Conservation (phyloP, 1,140 invertebrate genomes). For the Nylanderia fulva region DNA sequence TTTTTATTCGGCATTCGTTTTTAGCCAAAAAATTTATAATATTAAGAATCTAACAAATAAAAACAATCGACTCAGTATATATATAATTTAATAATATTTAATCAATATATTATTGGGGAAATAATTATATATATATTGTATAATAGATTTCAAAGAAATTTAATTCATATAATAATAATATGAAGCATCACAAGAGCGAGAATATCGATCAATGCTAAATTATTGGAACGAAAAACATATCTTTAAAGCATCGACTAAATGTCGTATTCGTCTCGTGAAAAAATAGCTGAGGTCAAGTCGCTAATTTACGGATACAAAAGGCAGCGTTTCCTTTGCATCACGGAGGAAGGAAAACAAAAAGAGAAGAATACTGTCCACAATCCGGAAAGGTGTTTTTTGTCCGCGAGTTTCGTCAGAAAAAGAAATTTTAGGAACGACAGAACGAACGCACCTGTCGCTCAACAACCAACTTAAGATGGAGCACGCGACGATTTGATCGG, state of each 20-base stretch:
- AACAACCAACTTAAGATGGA: constrained; percentile 3
- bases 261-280: not conserved
- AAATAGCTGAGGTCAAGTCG: constrained; percentile 36
- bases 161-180: too few relatives aligned
- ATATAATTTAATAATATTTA: too few relatives aligned
- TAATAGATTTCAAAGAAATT: too few relatives aligned
- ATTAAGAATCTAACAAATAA: not conserved
- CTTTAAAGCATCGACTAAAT: not conserved
- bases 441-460: constrained; percentile 20
- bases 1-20: constrained; percentile 9
- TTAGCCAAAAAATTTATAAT: not conserved
- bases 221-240: not conserved
- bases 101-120: too few relatives aligned
- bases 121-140: too few relatives aligned
- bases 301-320: constrained; percentile 36
- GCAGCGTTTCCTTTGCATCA: not conserved
- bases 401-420: constrained; percentile 26
- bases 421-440: constrained; percentile 19
- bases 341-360: constrained; percentile 7
- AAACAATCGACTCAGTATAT: not conserved
- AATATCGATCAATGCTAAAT: constrained; percentile 1
- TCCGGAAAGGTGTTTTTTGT: constrained; percentile 10
- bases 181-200: not conserved
- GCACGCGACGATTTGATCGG: constrained; percentile 3
- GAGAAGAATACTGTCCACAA: not conserved